phyloP scores from a whole-genome alignment of 1,140 invertebrate genomes.

The Brachystomella parvula region DNA sequence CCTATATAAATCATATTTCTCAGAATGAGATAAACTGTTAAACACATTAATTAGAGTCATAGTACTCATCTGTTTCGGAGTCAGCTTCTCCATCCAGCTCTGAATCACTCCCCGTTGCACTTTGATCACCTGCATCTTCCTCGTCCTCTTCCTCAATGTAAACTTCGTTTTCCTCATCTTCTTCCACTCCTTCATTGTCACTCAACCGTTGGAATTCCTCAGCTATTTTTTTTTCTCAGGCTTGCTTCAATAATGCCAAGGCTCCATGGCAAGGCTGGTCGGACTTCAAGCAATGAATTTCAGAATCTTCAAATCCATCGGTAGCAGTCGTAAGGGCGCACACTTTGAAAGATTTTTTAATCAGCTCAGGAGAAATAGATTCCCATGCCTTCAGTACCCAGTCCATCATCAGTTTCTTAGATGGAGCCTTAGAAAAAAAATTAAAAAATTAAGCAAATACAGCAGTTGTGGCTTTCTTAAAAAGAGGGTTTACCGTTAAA shows the following conservation, averaged over 20 bases:
- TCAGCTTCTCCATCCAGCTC: no score
- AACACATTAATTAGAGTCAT: no score
- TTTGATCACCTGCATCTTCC: no score
- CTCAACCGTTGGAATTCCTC: not conserved
- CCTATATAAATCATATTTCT: no score
- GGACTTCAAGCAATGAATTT: conserved; percentile 9
- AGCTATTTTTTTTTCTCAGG: not conserved
- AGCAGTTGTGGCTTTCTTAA: no score
- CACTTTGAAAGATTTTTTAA: conserved; percentile 16
- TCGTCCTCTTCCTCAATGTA: no score
- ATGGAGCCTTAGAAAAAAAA: conserved; percentile 12
- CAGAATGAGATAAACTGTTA: no score
- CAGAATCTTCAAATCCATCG: conserved; percentile 16
- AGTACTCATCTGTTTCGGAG: no score
- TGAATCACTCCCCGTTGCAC: no score
- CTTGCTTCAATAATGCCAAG: not conserved
- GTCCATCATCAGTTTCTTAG: not conserved
- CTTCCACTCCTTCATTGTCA: not conserved
- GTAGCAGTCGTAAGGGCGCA: conserved; percentile 1
- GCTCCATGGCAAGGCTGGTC: conserved; percentile 8
- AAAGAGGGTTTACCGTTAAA: no score
- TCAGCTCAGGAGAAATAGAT: conserved; percentile 13
- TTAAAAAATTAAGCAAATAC: no score
- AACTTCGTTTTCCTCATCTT: no score
- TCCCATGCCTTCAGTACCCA: conserved; percentile 17